A percentile compares a stretch with the other conserved stretches of the same genome.
These are phyloP conservation scores for Murina feae DNA, from an alignment of 2,113 vertebrate genomes.

Conservation along the genomic window DNA sequence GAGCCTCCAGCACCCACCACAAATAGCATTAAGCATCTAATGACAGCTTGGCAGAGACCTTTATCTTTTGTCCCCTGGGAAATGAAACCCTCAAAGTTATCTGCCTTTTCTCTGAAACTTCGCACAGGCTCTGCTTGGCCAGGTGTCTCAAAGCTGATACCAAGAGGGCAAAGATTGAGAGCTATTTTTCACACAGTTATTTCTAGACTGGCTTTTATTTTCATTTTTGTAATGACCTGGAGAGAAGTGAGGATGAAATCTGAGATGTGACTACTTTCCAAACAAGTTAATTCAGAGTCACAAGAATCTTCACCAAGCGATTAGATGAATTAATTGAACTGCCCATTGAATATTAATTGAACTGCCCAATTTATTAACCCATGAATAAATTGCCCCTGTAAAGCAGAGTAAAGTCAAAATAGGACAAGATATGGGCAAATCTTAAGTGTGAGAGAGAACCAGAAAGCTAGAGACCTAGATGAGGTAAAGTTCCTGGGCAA, in stretches of 20 bases:
- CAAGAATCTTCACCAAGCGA: background rate
- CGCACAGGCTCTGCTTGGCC: slow-evolving; percentile 18
- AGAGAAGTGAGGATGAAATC: slow-evolving; percentile 5
- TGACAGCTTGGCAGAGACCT: slow-evolving; percentile 62
- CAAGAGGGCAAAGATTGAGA: slow-evolving; percentile 13
- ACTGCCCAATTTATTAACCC: background rate
- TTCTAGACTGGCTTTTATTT: background rate
- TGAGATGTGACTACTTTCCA: background rate
- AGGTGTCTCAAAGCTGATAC: slow-evolving; percentile 49
- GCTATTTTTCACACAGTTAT: background rate
- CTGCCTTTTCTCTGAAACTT: slow-evolving; percentile 58
- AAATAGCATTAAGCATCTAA: slow-evolving; percentile 46
- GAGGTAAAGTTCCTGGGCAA: background rate
- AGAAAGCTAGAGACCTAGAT: background rate
- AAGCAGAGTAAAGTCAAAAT: background rate
- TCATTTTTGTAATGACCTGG: background rate
- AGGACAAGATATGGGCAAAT: background rate
- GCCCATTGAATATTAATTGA: background rate
- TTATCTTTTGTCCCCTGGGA: slow-evolving; percentile 67
- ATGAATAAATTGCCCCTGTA: background rate
- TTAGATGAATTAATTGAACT: background rate
- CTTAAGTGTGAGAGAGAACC: background rate
- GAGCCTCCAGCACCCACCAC: background rate
- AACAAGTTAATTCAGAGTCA: background rate
- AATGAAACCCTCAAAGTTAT: slow-evolving; percentile 69